Percentiles rank a stretch among this genome's conserved stretches.
Evolutionary conservation across 2,797 vertebrate genomes (phyloP).

Genomic region (Lycodopsis pacificus): DNA sequence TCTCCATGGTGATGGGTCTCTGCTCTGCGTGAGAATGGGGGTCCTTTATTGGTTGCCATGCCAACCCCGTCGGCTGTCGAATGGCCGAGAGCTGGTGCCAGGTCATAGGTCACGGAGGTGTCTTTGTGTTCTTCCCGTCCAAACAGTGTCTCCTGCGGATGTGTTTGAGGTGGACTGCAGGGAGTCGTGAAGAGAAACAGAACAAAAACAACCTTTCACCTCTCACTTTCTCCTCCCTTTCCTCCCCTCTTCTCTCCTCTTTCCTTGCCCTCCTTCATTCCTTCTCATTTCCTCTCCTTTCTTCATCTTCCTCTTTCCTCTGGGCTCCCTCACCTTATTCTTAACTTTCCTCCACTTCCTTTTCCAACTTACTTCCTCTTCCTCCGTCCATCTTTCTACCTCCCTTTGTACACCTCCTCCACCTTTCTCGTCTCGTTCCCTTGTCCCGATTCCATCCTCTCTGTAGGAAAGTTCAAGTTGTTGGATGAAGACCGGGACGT

Average conservation of each 20-base stretch:
- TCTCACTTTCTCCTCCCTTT: neutral
- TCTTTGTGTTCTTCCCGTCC: slow-evolving; percentile 66
- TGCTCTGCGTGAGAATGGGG: slow-evolving; percentile 83
- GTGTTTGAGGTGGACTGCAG: slow-evolving; percentile 6
- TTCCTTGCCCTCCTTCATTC: neutral
- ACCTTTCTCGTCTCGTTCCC: neutral
- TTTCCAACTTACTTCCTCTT: neutral
- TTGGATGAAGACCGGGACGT: slow-evolving; percentile 96
- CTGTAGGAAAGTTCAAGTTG: slow-evolving; percentile 95
- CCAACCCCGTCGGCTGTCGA: slow-evolving; percentile 68
- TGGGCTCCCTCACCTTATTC: neutral
- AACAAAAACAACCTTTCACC: slow-evolving; percentile 23
- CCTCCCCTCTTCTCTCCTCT: neutral
- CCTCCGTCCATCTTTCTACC: neutral
- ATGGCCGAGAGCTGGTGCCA: slow-evolving; percentile 75
- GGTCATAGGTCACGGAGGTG: slow-evolving; percentile 81
- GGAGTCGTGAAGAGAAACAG: slow-evolving; percentile 2
- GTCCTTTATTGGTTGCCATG: slow-evolving; percentile 79
- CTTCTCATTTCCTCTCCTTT: neutral
- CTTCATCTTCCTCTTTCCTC: neutral
- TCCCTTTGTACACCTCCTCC: neutral
- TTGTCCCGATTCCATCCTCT: slow-evolving; percentile 2
- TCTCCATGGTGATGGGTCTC: slow-evolving; percentile 83
- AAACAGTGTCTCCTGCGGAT: slow-evolving; percentile 46
- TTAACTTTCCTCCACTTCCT: neutral